Evolutionary conservation across 2,113 vertebrate species (phyloP), one percentile per base, ranked within the genome.

Genomic region (Barbus barbus): DNA sequence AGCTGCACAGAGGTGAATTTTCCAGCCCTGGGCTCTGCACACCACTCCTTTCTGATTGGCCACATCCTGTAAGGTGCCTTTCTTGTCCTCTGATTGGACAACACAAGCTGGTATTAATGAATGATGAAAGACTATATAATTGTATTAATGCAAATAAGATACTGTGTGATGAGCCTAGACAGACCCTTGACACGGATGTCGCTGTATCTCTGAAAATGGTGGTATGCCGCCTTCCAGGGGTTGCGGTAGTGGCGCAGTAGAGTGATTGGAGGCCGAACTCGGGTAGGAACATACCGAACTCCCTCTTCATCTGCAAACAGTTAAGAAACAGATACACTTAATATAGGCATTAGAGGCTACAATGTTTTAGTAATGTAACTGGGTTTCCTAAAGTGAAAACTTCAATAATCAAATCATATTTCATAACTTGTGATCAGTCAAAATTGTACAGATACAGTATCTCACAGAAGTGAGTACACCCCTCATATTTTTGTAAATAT

Each of bases 161-260:
- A 77, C 12, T 24, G 20, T 46, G 1, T 12, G 7, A 3, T 48
- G 12, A 24, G 51, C 11, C 14, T 16, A 46, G 7, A 38, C 94
- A 92, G 81, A 98, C 98, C 98, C 97, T 99, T 99, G 67, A 99
- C 97, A 1, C 97, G 94, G 87, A 99, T 97, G 9, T 99, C 98
- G 3, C 96, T 98, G 89, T 99, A 98, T 84, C 98, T 94, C 93
- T 99, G 98, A 76, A 99, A 99, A 92, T 99, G 98, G 89, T 99
- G 98, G 90, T 99, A 99, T 0, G 98, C 98, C 0, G 98, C 97
- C 91, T 99, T 99, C 98, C 98, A 99, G n/a, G 98, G 98, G 87
- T 99, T 99, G 63, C 97, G 95, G 76, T 99, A 99, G 60, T 99
- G 98, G 0, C 97, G 95, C 4, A 99, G 95, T 85, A 99, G 92